A percentile compares a stretch with the other conserved stretches of the same genome.
phyloP scores from a whole-genome alignment of 2,113 vertebrate genomes.

The Oplegnathus fasciatus region DNA sequence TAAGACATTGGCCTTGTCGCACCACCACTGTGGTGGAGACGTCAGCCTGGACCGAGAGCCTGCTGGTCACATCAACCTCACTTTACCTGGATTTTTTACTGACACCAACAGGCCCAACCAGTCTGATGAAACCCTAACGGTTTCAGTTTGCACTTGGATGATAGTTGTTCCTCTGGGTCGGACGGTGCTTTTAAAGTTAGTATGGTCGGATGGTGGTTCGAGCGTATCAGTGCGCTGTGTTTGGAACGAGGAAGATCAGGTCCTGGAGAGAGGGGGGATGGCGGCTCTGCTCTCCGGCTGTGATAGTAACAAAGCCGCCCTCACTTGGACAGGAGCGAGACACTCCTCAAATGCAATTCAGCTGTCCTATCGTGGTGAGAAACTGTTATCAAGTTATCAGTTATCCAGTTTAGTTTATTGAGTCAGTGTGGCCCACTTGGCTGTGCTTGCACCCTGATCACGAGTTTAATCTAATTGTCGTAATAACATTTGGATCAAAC shows the following conservation, averaged over 20 bases:
- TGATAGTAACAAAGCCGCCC: conserved; percentile 54
- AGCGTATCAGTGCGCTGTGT: conserved; percentile 55
- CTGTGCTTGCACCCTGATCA: conserved; percentile 27
- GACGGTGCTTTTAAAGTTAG: conserved; percentile 47
- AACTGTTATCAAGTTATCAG: conserved; percentile 26
- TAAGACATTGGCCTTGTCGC: conserved; percentile 46
- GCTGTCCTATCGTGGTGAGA: conserved; percentile 67
- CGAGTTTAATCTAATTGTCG: conserved; percentile 15
- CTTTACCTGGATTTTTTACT: conserved; percentile 23
- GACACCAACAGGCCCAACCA: not conserved
- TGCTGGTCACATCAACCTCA: conserved; percentile 60
- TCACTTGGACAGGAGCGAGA: conserved; percentile 59
- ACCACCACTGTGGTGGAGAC: conserved; percentile 52
- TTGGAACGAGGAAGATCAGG: not conserved
- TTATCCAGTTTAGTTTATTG: conserved; percentile 33
- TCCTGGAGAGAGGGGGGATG: conserved; percentile 23
- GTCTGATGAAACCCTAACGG: not conserved
- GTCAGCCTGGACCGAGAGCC: conserved; percentile 56
- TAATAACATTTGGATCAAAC: conserved; percentile 36
- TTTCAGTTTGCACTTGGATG: conserved; percentile 68
- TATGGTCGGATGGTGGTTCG: conserved; percentile 42
- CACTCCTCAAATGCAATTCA: conserved; percentile 32
- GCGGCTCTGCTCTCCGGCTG: conserved; percentile 52
- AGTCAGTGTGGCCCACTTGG: not conserved
- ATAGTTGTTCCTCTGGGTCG: conserved; percentile 53